Evolutionary conservation across 2,113 vertebrate genomes (phyloP).

Genomic region (Sceloporus undulatus): DNA sequence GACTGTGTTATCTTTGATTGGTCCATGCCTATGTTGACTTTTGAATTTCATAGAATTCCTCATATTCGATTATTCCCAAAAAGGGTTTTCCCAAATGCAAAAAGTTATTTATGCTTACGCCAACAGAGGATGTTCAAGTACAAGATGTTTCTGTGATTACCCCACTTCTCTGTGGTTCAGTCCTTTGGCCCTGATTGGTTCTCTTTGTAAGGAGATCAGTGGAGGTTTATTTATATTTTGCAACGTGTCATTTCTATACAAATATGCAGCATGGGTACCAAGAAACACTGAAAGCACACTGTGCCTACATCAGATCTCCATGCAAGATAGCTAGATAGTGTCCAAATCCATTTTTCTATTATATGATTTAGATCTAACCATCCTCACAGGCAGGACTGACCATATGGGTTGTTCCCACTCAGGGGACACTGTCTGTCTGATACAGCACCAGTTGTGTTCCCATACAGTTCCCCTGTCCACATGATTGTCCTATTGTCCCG

Average conservation of each 20-base stretch:
- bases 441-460: background rate
- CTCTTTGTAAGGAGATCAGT: background rate
- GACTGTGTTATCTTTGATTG: background rate
- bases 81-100: background rate
- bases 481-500: background rate
- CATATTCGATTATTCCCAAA: background rate
- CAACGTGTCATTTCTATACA: background rate
- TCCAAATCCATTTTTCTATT: background rate
- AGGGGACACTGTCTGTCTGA: background rate
- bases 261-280: background rate
- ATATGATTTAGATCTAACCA: background rate
- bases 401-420: too few species aligned
- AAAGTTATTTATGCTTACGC: background rate
- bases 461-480: too few species aligned
- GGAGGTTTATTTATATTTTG: background rate
- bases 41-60: background rate
- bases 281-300: too few species aligned
- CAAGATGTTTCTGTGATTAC: background rate
- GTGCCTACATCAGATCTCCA: background rate
- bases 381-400: background rate
- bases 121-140: background rate
- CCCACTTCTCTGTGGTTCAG: background rate
- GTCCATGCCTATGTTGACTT: background rate
- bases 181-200: background rate
- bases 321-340: too few species aligned